Evolutionary conservation across 1,140 invertebrate species (phyloP), one percentile per base, ranked within the genome.

Genomic region (Penaeus chinensis): DNA sequence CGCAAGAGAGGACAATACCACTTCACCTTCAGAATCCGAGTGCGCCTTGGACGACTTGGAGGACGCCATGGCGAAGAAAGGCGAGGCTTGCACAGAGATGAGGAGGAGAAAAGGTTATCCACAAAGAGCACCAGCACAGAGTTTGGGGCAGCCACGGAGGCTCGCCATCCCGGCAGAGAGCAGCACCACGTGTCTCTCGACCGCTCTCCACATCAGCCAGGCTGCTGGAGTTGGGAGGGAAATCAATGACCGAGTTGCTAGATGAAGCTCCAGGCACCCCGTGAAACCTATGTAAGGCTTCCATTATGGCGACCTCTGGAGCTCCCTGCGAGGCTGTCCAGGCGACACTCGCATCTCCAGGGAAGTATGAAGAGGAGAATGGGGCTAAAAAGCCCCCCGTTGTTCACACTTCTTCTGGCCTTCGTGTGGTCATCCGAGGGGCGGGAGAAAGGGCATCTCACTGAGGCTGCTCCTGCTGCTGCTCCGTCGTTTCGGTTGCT

Each of bases 161-260:
- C 86, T 82, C 86, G 86, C 86, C 86, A 87, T 87, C 86, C 86
- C 86, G 86, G 86, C 86, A 87, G 86, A 87, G 86, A 87, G 86
- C 86, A 87, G 54, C 54, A 82, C 86, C 86, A 87, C 86, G 86
- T 87, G 86, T 87, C 86, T 87, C 86, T 87, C 80, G 80, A 74
- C 80, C 86, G 69, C 80, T 83, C 86, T 87, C 86, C 86, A 87
- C 86, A 87, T 87, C 86, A 87, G 86, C 86, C 86, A 32, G 86
- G 80, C 78, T 79, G 86, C 78, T 87, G 86, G 86, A 87, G 86
- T 87, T 82, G 86, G 86, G 86, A 87, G 86, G 86, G 86, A 87
- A 87, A 87, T 87, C 86, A 87, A 87, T 87, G 86, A 87, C 86
- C 86, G 86, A 83, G 86, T 87, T 87, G 86, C 86, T 87, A 82